Percentiles rank a stretch among this genome's conserved stretches.
These are phyloP conservation scores for Vanessa atalanta DNA, from an alignment of 1,140 invertebrate species.

Conservation along the genomic window DNA sequence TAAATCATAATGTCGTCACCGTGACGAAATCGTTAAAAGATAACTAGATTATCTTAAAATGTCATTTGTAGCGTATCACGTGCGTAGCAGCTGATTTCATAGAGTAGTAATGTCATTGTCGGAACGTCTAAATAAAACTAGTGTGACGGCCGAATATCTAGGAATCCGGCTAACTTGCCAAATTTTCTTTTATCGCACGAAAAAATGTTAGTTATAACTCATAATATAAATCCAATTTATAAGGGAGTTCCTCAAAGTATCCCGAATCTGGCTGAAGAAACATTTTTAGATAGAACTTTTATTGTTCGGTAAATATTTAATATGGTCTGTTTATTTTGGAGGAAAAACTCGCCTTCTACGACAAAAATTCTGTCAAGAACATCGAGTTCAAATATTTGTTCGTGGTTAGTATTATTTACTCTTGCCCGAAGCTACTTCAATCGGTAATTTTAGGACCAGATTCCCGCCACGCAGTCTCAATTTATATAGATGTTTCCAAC, in stretches of 20 bases:
- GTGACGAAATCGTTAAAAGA: slow-evolving; percentile 6
- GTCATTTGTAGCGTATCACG: slow-evolving; percentile 28
- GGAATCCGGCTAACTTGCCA: slow-evolving; percentile 34
- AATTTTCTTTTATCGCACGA: slow-evolving; percentile 21
- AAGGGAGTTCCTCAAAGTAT: background rate
- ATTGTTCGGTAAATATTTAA: slow-evolving; percentile 23
- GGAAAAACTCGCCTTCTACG: slow-evolving; percentile 19
- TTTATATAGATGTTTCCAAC: background rate
- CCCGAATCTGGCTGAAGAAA: background rate
- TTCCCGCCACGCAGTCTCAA: background rate
- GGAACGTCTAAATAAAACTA: slow-evolving; percentile 36
- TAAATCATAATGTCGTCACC: background rate
- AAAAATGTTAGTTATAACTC: slow-evolving; percentile 8
- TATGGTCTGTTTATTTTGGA: slow-evolving; percentile 14
- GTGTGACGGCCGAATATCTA: slow-evolving; percentile 31
- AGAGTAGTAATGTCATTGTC: slow-evolving; percentile 33
- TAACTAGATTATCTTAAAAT: slow-evolving; percentile 10
- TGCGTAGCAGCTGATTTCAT: slow-evolving; percentile 31
- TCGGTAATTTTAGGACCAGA: background rate
- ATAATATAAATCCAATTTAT: background rate
- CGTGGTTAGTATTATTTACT: slow-evolving; percentile 2
- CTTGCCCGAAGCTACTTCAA: slow-evolving; percentile 7
- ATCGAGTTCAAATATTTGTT: slow-evolving; percentile 20
- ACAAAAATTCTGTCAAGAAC: slow-evolving; percentile 18
- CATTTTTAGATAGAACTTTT: slow-evolving; percentile 6